Evolutionary conservation across 1,140 invertebrate species (phyloP).

Genomic region (Pteromalus puparum): DNA sequence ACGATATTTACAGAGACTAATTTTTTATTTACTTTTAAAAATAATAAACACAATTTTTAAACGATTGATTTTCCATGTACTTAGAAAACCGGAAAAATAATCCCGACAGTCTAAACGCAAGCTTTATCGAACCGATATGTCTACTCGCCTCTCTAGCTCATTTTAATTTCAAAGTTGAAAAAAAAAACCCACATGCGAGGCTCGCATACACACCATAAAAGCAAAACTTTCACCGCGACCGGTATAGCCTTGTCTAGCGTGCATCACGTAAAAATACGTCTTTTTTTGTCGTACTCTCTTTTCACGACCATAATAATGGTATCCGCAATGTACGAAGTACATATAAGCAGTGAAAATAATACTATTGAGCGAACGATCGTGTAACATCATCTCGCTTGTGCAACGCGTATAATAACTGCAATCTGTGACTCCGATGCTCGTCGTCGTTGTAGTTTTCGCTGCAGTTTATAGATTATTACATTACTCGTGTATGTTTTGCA

Average conservation of each 20-base stretch:
- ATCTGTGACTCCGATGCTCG: neutral
- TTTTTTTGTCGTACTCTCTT: conserved; percentile 1
- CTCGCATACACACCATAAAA: neutral
- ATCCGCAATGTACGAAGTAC: neutral
- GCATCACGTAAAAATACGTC: neutral
- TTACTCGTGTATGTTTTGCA: too few species aligned
- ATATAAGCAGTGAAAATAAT: neutral
- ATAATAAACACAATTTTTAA: too few species aligned
- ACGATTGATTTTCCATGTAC: too few species aligned
- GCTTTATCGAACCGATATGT: too few species aligned
- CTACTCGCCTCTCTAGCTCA: too few species aligned
- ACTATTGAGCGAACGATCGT: neutral
- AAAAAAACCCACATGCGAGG: neutral
- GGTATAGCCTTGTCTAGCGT: neutral
- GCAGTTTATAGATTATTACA: neutral
- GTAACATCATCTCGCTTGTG: neutral
- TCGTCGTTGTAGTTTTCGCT: too few species aligned
- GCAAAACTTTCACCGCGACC: neutral
- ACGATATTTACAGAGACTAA: too few species aligned
- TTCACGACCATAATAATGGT: neutral
- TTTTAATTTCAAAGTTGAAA: neutral
- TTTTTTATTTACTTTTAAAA: too few species aligned
- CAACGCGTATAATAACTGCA: neutral
- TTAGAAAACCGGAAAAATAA: too few species aligned
- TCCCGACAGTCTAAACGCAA: too few species aligned